Evolutionary conservation across 2,888 invertebrate genomes (phyloP).

Genomic region (Polymixis lichenea): DNA sequence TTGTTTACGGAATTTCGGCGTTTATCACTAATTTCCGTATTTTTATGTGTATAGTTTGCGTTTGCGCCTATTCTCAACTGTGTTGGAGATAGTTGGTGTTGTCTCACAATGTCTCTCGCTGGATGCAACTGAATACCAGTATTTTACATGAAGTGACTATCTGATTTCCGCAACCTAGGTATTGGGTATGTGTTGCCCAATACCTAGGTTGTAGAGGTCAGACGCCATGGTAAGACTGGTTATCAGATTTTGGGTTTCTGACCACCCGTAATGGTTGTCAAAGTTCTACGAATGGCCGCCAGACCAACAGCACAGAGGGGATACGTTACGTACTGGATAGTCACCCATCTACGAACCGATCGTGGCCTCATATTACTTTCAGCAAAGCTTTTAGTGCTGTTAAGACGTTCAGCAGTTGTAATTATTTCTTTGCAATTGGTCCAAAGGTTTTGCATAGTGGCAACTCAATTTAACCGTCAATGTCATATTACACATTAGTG

Average conservation of each 20-base stretch:
- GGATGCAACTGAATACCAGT: not conserved
- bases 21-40: no score
- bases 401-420: not conserved
- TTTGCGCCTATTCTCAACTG: no score
- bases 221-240: not conserved
- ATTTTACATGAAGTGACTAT: not conserved
- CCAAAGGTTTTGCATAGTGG: not conserved
- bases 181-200: no score
- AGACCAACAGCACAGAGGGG: not conserved
- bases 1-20: no score
- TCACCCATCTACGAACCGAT: not conserved
- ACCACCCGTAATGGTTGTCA: not conserved
- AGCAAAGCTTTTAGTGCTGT: not conserved
- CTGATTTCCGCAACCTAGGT: not conserved
- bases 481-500: slow-evolving; percentile 1
- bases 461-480: slow-evolving; percentile 14
- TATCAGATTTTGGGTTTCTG: not conserved
- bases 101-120: not conserved
- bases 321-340: not conserved
- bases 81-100: no score
- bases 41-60: no score
- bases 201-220: no score
- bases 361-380: not conserved
- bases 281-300: not conserved
- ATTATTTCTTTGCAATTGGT: not conserved